Conservation (phyloP, 1,140 invertebrate genomes). For the Hyposmocoma kahamanoa region DNA sequence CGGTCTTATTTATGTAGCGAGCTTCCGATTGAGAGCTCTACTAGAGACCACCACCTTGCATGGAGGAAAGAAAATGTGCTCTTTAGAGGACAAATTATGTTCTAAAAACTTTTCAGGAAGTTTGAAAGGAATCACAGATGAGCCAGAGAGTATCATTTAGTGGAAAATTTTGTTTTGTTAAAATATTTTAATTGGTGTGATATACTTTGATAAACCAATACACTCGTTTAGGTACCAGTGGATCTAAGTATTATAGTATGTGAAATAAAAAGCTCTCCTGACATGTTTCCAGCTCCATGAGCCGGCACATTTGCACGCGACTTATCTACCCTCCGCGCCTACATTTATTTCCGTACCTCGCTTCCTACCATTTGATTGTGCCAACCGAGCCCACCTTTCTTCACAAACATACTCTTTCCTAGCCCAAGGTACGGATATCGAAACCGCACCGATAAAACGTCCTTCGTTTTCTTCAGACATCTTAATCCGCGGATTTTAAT, state of each 20-base stretch:
- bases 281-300: slow-evolving; percentile 12
- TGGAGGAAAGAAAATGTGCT: not conserved
- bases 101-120: too few species aligned
- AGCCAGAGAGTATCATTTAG: too few species aligned
- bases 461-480: slow-evolving; percentile 10
- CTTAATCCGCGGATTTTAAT: slow-evolving; percentile 47
- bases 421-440: not conserved
- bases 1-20: slow-evolving; percentile 66
- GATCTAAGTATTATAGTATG: too few species aligned
- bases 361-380: slow-evolving; percentile 48
- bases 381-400: slow-evolving; percentile 24
- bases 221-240: too few species aligned
- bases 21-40: slow-evolving; percentile 62
- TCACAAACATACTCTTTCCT: not conserved
- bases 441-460: not conserved
- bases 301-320: slow-evolving; percentile 49
- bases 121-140: too few species aligned
- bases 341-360: slow-evolving; percentile 61
- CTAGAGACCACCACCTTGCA: not conserved
- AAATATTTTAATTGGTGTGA: too few species aligned
- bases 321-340: slow-evolving; percentile 63
- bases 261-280: too few species aligned
- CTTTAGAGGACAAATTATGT: too few species aligned
- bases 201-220: too few species aligned
- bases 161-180: too few species aligned